Evolutionary conservation across 2,888 invertebrate genomes (phyloP), one percentile per base, ranked within the genome.

Genomic region (Heliconius ismenius): DNA sequence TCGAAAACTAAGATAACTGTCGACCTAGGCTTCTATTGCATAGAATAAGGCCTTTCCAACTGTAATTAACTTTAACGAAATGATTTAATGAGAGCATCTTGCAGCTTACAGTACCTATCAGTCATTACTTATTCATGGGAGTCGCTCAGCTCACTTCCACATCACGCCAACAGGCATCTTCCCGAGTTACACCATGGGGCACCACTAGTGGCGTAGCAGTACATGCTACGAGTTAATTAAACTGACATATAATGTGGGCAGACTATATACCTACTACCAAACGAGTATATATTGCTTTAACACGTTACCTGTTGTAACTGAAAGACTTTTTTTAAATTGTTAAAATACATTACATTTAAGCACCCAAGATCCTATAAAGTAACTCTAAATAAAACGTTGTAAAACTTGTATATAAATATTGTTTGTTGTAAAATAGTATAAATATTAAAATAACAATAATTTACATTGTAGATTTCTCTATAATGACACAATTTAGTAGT

Each of bases 81-180:
- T 67, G n/a, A 43, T 24, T 24, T 9, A 65, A 39, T 39, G 65
- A 65, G 11, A 65, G 15, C 24, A 67, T 67, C 36, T 67, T 11
- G n/a, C n/a, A 13, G 15, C 13, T 39, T 65, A 13, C 24, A 64
- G 64, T 65, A 65, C 26, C 13, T 26, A 60, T 36, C 39, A 73
- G 28, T 28, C 63, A 67, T 74, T 78, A 75, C 79, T 77, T 76
- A 80, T 78, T 79, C 78, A 79, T 79, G 10, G 39, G 32, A n/a
- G 58, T 63, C 69, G 62, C 73, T 62, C 74, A 54, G 64, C 49
- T 64, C 75, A 68, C 70, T 74, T 70, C 69, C 63, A 58, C 26
- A 36, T 76, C 32, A 64, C 72, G 67, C 74, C 63, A 73, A 76
- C 58, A 75, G 64, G 76, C 78, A 60, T 67, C 73, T 75, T 32